These are phyloP conservation scores for Phylloscopus collybita DNA, from an alignment of 2,797 vertebrate genomes.

Conservation along the genomic window DNA sequence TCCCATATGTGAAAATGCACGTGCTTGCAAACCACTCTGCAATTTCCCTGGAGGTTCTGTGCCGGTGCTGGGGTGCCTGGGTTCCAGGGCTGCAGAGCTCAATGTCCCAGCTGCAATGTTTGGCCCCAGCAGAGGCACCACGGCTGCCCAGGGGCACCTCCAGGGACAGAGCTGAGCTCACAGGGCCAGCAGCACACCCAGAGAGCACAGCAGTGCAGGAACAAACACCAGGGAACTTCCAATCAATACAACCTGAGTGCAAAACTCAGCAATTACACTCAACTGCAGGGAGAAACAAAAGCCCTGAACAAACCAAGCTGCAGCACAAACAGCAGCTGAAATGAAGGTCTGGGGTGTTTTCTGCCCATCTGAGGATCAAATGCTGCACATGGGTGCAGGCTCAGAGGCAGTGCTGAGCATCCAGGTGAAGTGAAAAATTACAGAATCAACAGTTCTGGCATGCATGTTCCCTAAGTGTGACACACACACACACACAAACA, in stretches of 20 bases:
- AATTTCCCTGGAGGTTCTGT: background rate
- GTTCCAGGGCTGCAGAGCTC: background rate
- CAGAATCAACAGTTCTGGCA: background rate
- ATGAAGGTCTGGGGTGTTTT: background rate
- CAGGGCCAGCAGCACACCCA: accelerated
- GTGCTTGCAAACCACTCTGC: background rate
- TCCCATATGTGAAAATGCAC: accelerated
- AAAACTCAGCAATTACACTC: background rate
- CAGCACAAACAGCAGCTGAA: background rate
- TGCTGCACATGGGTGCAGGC: background rate
- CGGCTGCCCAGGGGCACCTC: accelerated
- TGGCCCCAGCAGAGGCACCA: background rate
- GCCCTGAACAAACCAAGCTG: too few species aligned
- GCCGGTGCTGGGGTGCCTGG: background rate
- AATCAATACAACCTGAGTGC: background rate
- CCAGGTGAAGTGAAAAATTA: background rate
- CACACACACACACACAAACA: background rate
- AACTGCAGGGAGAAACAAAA: background rate
- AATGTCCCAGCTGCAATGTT: background rate
- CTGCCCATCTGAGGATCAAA: background rate
- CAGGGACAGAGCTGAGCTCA: background rate
- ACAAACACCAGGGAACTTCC: background rate
- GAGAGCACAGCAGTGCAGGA: background rate
- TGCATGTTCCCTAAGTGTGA: background rate
- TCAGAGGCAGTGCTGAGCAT: background rate